Evolutionary conservation across 2,797 vertebrate species (phyloP).

Genomic region (Sebastes minor): DNA sequence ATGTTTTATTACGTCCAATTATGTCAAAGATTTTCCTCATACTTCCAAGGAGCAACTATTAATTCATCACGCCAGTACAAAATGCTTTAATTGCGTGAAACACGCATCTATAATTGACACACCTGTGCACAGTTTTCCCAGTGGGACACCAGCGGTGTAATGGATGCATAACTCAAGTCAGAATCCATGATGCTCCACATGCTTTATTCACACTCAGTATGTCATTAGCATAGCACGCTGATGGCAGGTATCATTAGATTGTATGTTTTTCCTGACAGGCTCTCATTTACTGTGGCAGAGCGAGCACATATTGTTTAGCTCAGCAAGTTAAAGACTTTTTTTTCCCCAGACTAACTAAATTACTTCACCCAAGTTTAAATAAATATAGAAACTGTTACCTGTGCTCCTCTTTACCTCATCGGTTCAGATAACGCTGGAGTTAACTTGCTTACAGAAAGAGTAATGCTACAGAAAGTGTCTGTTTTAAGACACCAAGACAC

Average conservation of each 20-base stretch:
- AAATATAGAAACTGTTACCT: not conserved
- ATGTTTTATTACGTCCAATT: constrained; percentile 12
- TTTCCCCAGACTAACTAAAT: not conserved
- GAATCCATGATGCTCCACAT: constrained; percentile 15
- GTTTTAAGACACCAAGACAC: constrained; percentile 21
- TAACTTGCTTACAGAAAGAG: not conserved
- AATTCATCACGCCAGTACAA: constrained; percentile 1
- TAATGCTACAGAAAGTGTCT: not conserved
- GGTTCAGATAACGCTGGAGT: not conserved
- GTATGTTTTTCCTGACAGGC: constrained; percentile 17
- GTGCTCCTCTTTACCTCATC: not conserved
- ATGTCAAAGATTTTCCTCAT: not conserved
- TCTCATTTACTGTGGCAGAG: constrained; percentile 35
- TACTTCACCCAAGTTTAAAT: constrained; percentile 5
- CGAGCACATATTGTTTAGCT: not conserved
- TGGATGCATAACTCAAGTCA: constrained; percentile 32
- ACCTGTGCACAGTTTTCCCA: constrained; percentile 27
- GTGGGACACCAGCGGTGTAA: constrained; percentile 5
- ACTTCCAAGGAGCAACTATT: not conserved
- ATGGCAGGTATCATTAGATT: constrained; percentile 43
- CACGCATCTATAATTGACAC: constrained; percentile 37
- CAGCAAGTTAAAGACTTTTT: not conserved
- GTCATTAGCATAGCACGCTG: constrained; percentile 50
- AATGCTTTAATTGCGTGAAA: constrained; percentile 37
- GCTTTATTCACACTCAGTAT: constrained; percentile 49